Conservation (phyloP, 2,888 invertebrate species). For the Rotaria macrura region DNA sequence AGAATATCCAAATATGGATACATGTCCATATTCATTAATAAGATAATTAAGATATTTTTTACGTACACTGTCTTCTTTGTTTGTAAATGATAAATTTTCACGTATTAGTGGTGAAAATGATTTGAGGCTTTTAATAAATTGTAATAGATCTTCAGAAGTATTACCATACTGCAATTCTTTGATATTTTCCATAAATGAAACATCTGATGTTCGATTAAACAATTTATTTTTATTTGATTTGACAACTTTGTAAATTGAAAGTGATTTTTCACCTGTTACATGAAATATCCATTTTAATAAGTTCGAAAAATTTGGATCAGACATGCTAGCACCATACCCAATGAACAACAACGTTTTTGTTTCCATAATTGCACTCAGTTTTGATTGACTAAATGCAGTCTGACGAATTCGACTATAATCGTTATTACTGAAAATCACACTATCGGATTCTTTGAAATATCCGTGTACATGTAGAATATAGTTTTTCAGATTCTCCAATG, state of each 20-base stretch:
- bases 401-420: background rate
- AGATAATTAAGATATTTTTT: no score
- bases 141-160: background rate
- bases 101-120: background rate
- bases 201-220: background rate
- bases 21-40: background rate
- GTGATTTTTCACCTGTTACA: background rate
- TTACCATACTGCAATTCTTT: background rate
- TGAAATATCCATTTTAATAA: background rate
- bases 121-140: background rate
- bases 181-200: background rate
- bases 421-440: background rate
- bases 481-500: background rate
- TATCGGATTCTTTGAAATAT: no score
- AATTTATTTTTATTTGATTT: background rate
- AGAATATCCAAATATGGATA: background rate
- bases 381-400: background rate
- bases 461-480: background rate
- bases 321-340: no score
- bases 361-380: background rate
- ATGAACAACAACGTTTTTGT: no score
- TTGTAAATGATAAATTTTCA: background rate
- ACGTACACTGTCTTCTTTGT: background rate
- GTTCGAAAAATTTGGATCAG: no score
- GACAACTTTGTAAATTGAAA: no score